Base-by-base conservation (phyloP, 2,888 invertebrate genomes). In the Limnephilus auricula region DNA sequence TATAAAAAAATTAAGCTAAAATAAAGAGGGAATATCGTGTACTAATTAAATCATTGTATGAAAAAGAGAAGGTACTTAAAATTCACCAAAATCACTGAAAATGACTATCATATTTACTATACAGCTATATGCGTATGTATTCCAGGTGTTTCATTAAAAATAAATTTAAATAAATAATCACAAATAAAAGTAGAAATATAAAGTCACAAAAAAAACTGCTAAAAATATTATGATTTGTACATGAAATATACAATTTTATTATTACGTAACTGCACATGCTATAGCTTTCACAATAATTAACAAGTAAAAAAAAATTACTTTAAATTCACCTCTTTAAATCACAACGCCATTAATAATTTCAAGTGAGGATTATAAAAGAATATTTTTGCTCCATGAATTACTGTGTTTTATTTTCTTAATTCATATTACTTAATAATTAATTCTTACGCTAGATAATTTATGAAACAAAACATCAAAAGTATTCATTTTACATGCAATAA, bases 381-480 rank as follows among this genome's bases (percentile, higher is more conserved):
- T 87, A 65, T 65, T 85, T 65, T 84, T 34, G 12, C n/a, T 84
- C 12, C 25, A 84, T 84, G 30, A 84, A 30, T 84, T 84, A 37
- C 84, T 83, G 83, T 83, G 31, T 83, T 65, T 65, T 65, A 37
- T 37, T 37, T 83, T 83, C n/a, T 83, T 34, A 32, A 79, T 31
- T 30, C 79, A 32, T 82, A 34, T 82, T 82, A 65, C 25, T 40
- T 32, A 9, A 78, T 30, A 31, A 9, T 78, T 78, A 32, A 31
- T 18, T 25, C 78, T 87, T 78, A 87, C 12, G 31, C 87, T 87
- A 87, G 78, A 87, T 78, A 87, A 87, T 87, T 87, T 87, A 87
- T 87, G 87, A 87, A 87, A 87, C 87, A 87, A 87, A 87, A 87
- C 87, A 78, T 87, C 87, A 78, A 65, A 82, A 45, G 34, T 32